Evolutionary conservation across 2,888 invertebrate genomes (phyloP).

Genomic region (Clusia tigrina): DNA sequence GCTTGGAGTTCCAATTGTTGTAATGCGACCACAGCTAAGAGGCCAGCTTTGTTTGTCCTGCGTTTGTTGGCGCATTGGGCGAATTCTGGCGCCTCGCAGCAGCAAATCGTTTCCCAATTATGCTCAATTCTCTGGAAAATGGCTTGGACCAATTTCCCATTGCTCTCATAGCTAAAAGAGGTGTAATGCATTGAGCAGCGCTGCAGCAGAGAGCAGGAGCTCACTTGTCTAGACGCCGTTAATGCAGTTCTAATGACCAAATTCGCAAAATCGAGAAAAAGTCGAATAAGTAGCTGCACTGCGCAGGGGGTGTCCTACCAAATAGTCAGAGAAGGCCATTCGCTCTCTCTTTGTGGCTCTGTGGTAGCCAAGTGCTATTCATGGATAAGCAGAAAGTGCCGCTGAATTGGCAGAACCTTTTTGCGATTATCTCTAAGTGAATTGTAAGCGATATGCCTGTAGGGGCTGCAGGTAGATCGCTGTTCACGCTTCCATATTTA

Average conservation of each 20-base stretch:
- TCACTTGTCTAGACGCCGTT: not conserved
- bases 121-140: too few species aligned
- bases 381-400: not conserved
- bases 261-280: not conserved
- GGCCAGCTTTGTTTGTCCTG: too few species aligned
- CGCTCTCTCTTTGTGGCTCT: not conserved
- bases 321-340: not conserved
- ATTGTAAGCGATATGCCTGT: not conserved
- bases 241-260: constrained; percentile 2
- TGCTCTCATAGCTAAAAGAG: too few species aligned
- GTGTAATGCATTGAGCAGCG: too few species aligned
- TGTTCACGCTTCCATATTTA: not conserved
- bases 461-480: not conserved
- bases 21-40: too few species aligned
- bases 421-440: not conserved
- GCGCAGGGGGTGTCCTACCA: not conserved
- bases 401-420: constrained; percentile 1
- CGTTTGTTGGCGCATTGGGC: too few species aligned
- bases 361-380: not conserved
- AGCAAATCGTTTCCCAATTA: too few species aligned
- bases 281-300: not conserved
- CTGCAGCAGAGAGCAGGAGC: too few species aligned
- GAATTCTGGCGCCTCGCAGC: too few species aligned
- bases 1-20: too few species aligned
- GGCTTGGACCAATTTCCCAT: too few species aligned